These are phyloP conservation scores for Hermaeophaga mercurialis DNA, from an alignment of 2,888 invertebrate genomes.

Conservation along the genomic window DNA sequence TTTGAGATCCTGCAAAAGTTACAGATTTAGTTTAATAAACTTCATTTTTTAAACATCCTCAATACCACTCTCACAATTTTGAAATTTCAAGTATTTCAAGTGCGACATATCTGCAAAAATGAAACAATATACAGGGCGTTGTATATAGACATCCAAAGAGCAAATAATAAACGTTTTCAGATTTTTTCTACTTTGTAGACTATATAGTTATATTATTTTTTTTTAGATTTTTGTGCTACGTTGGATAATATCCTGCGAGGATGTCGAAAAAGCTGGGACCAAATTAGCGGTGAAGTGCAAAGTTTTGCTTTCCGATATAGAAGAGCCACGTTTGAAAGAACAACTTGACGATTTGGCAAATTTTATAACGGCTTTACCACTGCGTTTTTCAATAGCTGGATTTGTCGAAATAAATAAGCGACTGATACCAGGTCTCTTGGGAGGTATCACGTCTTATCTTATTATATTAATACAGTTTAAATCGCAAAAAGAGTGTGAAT, in stretches of 20 bases:
- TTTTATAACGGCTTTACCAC: conserved; percentile 1
- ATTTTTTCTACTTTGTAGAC: too few species aligned
- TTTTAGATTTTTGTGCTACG: not conserved
- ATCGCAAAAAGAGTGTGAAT: conserved; percentile 4
- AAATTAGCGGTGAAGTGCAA: not conserved
- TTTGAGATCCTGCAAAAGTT: too few species aligned
- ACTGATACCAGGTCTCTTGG: conserved; percentile 2
- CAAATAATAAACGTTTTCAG: too few species aligned
- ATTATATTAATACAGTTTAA: conserved; percentile 14
- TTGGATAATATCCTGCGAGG: conserved; percentile 2
- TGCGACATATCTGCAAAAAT: too few species aligned
- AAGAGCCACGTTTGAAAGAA: not conserved
- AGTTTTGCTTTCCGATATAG: not conserved
- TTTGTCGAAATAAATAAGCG: conserved; percentile 6
- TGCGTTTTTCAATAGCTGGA: conserved; percentile 9
- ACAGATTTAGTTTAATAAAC: too few species aligned
- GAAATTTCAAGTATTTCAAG: too few species aligned
- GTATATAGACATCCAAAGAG: too few species aligned
- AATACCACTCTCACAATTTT: too few species aligned
- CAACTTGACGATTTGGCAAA: not conserved
- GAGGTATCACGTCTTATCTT: conserved; percentile 10
- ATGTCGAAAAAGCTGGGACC: conserved; percentile 3
- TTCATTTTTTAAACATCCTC: too few species aligned
- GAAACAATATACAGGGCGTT: too few species aligned
- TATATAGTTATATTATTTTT: not conserved